Base-by-base conservation (phyloP, 1,140 invertebrate genomes). In the Drosophila ananassae region DNA sequence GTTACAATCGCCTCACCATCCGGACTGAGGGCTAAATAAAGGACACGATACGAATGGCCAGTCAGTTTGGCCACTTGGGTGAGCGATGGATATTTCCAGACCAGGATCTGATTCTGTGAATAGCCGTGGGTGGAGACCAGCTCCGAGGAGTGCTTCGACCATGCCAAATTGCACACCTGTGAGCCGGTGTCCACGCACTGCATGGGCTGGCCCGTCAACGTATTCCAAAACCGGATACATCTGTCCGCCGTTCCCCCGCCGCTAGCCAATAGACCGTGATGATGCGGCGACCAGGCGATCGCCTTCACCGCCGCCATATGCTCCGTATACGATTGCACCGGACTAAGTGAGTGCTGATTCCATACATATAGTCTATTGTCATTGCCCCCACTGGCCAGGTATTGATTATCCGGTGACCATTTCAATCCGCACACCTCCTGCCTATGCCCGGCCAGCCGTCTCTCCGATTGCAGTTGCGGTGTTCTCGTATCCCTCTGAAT, bases 1-100 rank as follows among this genome's bases (percentile, higher is more conserved):
- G 99, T 99, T 0, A 99, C 99, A 71, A 99, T 99, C 1, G 98
- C 98, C 92, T 99, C 98, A 17, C 99, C 99, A 93, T 99, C 98
- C 0, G 99, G 99, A 32, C 98, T 99, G 94, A 99, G 96, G 0
- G 99, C 99, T 77, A 99, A 92, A 92, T 99, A 99, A 1, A 99
- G 93, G 4, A 99, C 99, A 73, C 99, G 94, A 92, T 98, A 99
- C 22, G 98, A 98, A 92, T 99, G 99, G 2, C 99, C 99, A 1
- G 98, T 99, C 51, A 99, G 93, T 93, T 99, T 99, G 22, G 98
- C 98, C 50, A 99, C 98, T 92, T 93, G 94, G 4, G 97, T 98
- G 50, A 99, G 93, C 68, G 97, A 98, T 1, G 99, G 99, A 93
- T 99, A 99, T 90, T 99, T 99, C 99, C 99, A 99, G 0, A 99